Evolutionary conservation across 2,888 invertebrate genomes (phyloP).

Genomic region (Hofmannophila pseudospretella): DNA sequence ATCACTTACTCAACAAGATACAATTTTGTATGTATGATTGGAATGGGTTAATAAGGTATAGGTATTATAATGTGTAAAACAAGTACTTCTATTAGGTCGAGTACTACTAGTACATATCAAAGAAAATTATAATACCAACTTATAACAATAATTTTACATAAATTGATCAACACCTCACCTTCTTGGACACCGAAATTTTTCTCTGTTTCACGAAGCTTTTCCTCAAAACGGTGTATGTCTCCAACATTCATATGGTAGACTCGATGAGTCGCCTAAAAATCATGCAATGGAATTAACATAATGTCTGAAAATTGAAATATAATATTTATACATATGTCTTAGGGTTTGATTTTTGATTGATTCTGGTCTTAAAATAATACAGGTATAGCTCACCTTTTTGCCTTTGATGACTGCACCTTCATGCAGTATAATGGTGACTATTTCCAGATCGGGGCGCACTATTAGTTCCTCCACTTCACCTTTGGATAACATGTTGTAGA

Average conservation of each 20-base stretch:
- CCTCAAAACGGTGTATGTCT: conserved; percentile 91
- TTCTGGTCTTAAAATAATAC: no score
- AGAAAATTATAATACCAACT: no score
- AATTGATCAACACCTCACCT: conserved; percentile 71
- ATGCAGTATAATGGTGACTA: conserved; percentile 89
- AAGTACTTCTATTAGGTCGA: no score
- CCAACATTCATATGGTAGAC: conserved; percentile 91
- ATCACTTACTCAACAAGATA: no score
- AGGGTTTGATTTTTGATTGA: no score
- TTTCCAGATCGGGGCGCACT: conserved; percentile 89
- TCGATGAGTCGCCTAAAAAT: conserved; percentile 51
- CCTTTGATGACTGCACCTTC: conserved; percentile 94
- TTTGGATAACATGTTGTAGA: conserved; percentile 94
- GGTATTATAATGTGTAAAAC: not conserved
- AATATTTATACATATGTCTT: no score
- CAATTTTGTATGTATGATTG: not conserved
- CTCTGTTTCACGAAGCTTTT: conserved; percentile 92
- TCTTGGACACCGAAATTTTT: conserved; percentile 86
- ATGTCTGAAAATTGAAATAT: no score
- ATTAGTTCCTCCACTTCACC: conserved; percentile 95
- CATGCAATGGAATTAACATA: no score
- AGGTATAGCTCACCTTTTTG: conserved; percentile 79
- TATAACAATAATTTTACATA: no score
- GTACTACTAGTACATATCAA: no score
- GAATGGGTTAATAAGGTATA: not conserved